Conservation (phyloP, 2,888 invertebrate genomes). For the Tolmerus cingulatus region DNA sequence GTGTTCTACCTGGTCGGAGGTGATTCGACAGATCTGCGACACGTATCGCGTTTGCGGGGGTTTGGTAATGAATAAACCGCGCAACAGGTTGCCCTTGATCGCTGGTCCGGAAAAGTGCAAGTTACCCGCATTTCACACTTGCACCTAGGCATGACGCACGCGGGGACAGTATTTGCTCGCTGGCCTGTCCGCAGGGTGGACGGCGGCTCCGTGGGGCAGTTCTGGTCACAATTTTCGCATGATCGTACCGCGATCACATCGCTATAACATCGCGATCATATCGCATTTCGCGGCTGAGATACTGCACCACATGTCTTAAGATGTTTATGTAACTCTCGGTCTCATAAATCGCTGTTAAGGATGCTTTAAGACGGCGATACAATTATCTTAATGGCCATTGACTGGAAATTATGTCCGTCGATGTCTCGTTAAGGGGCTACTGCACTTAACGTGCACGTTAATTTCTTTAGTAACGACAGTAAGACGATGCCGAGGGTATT, state of each 20-base stretch:
- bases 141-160: conserved; percentile 26
- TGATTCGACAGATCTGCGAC: not conserved
- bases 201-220: not conserved
- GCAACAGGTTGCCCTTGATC: conserved; percentile 63
- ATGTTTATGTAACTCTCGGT: not conserved
- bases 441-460: not conserved
- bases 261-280: not conserved
- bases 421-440: not conserved
- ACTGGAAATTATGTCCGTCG: not conserved
- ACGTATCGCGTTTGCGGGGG: conserved; percentile 25
- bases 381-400: not conserved
- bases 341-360: not conserved
- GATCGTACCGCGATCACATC: not conserved
- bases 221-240: not conserved
- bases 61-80: conserved; percentile 29
- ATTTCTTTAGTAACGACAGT: not conserved
- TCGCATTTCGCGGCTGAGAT: not conserved
- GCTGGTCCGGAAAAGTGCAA: conserved; percentile 62
- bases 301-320: not conserved
- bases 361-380: not conserved
- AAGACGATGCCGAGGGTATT: not conserved
- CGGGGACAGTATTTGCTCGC: conserved; percentile 1
- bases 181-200: not conserved
- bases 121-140: conserved; percentile 40
- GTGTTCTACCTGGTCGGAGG: conserved; percentile 7